Base-by-base conservation (phyloP, 2,888 invertebrate species). In the Himalopsyche kuldschensis region DNA sequence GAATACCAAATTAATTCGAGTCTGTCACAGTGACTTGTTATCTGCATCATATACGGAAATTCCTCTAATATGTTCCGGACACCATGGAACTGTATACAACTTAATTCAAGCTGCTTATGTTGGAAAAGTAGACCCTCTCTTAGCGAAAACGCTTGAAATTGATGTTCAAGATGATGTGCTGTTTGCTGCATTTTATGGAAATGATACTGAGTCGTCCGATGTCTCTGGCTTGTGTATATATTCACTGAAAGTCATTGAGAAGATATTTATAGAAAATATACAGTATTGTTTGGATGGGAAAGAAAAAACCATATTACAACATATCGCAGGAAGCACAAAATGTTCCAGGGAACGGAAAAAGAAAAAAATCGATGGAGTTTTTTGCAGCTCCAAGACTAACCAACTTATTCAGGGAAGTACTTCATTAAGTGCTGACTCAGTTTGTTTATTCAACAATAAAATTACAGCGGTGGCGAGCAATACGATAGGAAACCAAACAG, bases 1-100 rank as follows among this genome's bases (percentile, higher is more conserved):
- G 75, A 96, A 97, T 87, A 97, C 98, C 84, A 98, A 98, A 90
- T 91, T 99, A 88, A 97, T 98, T 47, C 94, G 99, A 78, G 96
- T 99, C 75, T 99, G 99, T 89, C 98, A 98, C 88, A 96, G 97
- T 88, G 99, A 99, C 89, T 95, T 96, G 87, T 96, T 97, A 89
- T 99, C 98, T 90, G 98, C 98, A 90, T 99, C 99, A 5, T 99
- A 99, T 90, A 98, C 98, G 15, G 99, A 99, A 92, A 97, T 99
- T 87, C 98, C 98, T 17, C 95, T 99, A 89, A 96, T 97, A 87
- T 99, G 99, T 89, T 96, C 95, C 80, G 94, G 94, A 87, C 95
- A 95, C 89, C 94, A 94, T 75, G 94, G 95, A 85, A 94, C 89
- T 87, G 93, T 94, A 83, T 99, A 98, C 90, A 98, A 98, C 90